Percentiles rank a stretch among this genome's conserved stretches.
phyloP scores from a whole-genome alignment of 2,113 vertebrate species.

The Rhodinocichla rosea region DNA sequence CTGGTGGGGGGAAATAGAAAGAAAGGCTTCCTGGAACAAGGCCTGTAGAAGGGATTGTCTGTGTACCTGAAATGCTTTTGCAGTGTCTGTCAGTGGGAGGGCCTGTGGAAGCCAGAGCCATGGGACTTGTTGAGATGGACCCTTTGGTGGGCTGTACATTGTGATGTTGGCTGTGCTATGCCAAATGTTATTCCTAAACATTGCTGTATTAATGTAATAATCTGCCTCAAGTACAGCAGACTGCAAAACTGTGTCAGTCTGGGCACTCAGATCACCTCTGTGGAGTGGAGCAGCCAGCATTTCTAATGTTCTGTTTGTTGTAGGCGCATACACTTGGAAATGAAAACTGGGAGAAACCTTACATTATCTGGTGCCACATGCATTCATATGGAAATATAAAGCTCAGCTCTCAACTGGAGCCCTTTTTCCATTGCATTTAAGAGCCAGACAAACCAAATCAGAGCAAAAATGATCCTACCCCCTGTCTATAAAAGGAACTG shows the following conservation, averaged over 20 bases:
- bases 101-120: not conserved
- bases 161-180: rapidly evolving
- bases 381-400: not conserved
- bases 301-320: not conserved
- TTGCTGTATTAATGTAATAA: not conserved
- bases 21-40: not conserved
- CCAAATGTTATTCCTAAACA: not conserved
- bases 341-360: not conserved
- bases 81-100: not conserved
- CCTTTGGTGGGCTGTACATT: rapidly evolving
- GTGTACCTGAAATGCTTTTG: not conserved
- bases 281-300: not conserved
- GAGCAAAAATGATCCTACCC: not conserved
- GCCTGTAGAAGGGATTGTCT: not conserved
- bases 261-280: rapidly evolving
- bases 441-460: not conserved
- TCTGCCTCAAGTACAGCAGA: too few relatives aligned
- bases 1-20: not conserved
- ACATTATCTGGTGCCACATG: not conserved
- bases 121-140: not conserved
- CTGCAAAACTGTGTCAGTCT: not conserved
- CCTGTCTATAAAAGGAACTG: not conserved
- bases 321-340: not conserved
- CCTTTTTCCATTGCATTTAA: not conserved
- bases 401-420: not conserved